Evolutionary conservation across 1,140 invertebrate species (phyloP).

Genomic region (Hyposmocoma kahamanoa): DNA sequence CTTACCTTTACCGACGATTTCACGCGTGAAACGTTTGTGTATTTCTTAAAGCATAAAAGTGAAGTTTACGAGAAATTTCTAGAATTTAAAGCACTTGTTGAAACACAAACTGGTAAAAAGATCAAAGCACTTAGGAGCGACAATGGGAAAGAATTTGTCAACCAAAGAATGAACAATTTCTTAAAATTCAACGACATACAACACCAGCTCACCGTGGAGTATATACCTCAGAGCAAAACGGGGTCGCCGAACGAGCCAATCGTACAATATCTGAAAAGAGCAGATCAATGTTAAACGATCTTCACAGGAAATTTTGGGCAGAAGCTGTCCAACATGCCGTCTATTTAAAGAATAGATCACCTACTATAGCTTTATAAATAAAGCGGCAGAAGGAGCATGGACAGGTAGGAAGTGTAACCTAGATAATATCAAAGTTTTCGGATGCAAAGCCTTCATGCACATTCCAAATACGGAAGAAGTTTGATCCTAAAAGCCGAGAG

Average conservation of each 20-base stretch:
- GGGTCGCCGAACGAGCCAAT: background rate
- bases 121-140: slow-evolving; percentile 12
- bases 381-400: slow-evolving; percentile 41
- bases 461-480: too few relatives aligned
- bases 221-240: background rate
- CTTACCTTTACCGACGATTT: slow-evolving; percentile 45
- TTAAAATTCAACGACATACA: background rate
- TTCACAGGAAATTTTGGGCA: background rate
- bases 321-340: slow-evolving; percentile 6
- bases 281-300: background rate
- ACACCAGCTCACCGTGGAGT: background rate
- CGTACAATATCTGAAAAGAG: background rate
- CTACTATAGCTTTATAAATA: background rate
- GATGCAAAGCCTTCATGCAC: too few relatives aligned
- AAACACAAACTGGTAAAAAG: slow-evolving; percentile 72
- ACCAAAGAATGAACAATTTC: background rate
- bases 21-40: slow-evolving; percentile 29
- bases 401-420: slow-evolving; percentile 31
- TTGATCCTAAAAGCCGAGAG: too few relatives aligned
- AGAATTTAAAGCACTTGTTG: slow-evolving; percentile 75
- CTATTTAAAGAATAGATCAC: slow-evolving; percentile 5
- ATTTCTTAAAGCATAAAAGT: slow-evolving; percentile 22
- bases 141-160: slow-evolving; percentile 6
- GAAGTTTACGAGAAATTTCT: slow-evolving; percentile 33
- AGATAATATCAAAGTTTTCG: slow-evolving; percentile 38